Evolutionary conservation across 2,113 vertebrate species (phyloP).

Genomic region (Coreoperca whiteheadi): DNA sequence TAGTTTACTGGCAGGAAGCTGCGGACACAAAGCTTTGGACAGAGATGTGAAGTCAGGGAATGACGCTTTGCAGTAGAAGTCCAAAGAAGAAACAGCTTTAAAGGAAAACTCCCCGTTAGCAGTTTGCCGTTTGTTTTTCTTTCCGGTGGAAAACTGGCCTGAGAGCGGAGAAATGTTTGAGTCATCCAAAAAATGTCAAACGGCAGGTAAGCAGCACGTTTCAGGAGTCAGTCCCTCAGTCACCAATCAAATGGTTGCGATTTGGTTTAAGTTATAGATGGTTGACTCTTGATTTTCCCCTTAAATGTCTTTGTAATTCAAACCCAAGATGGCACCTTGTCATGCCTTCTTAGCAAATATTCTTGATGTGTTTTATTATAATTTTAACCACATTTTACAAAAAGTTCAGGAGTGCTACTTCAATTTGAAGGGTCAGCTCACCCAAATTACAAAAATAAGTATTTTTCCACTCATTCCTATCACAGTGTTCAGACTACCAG

Average conservation of each 20-base stretch:
- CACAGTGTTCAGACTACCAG: too few species aligned
- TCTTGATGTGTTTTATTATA: background rate
- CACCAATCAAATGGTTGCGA: background rate
- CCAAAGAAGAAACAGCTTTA: conserved; percentile 34
- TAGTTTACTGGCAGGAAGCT: conserved; percentile 93
- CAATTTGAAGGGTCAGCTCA: background rate
- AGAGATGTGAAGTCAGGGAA: conserved; percentile 84
- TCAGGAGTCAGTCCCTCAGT: background rate
- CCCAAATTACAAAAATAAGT: background rate
- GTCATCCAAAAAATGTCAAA: background rate
- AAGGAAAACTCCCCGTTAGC: conserved; percentile 68
- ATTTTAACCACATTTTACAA: background rate
- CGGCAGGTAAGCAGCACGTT: background rate
- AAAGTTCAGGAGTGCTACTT: background rate
- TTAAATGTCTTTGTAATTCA: background rate
- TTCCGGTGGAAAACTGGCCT: background rate
- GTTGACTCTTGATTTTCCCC: background rate
- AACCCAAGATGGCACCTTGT: background rate
- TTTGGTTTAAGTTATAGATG: background rate
- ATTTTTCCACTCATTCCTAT: background rate
- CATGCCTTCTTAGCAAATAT: background rate
- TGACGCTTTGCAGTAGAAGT: conserved; percentile 79
- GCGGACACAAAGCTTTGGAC: conserved; percentile 91
- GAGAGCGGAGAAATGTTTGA: background rate
- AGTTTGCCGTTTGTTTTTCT: background rate